Base-by-base conservation (phyloP, 2,888 invertebrate species). In the Cataglyphis altisquamis region DNA sequence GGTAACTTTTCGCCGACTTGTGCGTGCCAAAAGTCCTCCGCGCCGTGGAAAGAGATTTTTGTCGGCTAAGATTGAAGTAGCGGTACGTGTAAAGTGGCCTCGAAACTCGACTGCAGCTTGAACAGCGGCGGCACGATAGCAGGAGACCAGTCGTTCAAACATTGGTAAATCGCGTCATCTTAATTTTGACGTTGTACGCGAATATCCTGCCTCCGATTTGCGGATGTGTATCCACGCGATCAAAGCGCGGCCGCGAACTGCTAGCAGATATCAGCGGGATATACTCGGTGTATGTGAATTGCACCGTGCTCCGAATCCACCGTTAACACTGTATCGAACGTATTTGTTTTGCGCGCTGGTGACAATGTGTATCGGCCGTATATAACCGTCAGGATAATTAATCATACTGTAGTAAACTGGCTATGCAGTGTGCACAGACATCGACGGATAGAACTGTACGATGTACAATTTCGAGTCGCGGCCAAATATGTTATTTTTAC, bases 1-100 rank as follows among this genome's bases (percentile, higher is more conserved):
- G 63, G 25, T 63, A 74, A 81, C 63, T 81, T 83, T 83, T 63
- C 77, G 36, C 21, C 66, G 77, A 83, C 77, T 77, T 83, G 62
- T 60, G 32, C 82, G 68, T 73, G 48, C 32, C 62, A 21, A 62
- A 55, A 52, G 81, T 75, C 63, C 32, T 62, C 8, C 62, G 39
- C 48, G 25, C 36, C 39, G 63, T 45, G 81, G 29, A 48, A 48
- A 32, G 77, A 82, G 57, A 80, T 80, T 80, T 72, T 80, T 72
- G 78, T 45, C 25, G 36, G 45, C 8, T 77, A 80, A 80, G 78
- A 80, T 80, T 80, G 60, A 80, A 80, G 78, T 72, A 45, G 45
- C 21, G 32, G 78, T 70, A 78, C 78, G 78, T 72, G 78, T 25
- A 32, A 78, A 57, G 72, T 57, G 72, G 32, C 41, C 60, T 72